Base-by-base conservation (phyloP, 2,888 invertebrate species). In the Lutraria lutraria region DNA sequence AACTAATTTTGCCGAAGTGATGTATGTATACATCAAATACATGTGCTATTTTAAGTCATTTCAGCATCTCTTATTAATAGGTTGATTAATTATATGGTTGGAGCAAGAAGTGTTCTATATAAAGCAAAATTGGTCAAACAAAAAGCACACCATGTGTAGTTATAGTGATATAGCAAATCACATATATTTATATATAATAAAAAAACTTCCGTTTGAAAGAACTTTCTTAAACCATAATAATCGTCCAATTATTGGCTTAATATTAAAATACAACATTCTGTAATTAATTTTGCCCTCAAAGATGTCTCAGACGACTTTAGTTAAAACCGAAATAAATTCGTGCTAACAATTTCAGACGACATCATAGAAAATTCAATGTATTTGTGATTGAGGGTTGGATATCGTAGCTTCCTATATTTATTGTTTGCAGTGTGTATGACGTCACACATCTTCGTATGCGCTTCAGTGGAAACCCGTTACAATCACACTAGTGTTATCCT, bases 341-440 rank as follows among this genome's bases (percentile, higher is more conserved):
- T 68, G 25, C n/a, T 68, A n/a, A 68, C n/a, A n/a, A 25, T 25
- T 68, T 53, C 34, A 81, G 52, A 34, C 54, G 54, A 25, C 25
- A 25, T 53, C 10, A 52, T 54, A 76, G 76, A 76, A 76, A 76
- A 29, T 72, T 72, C 72, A 72, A 72, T 72, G 76, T 34, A 31
- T 76, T 76, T 2, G 34, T 76, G 76, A 76, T 76, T 76, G 31
- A 72, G 76, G 76, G 29, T 76, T 76, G 34, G 76, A 34, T 25
- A 34, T 76, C 72, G 54, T 76, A 76, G 72, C 84, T 76, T 85
- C 79, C 85, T 85, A 85, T 85, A 85, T 85, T 84, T 91, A 91
- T 91, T 91, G 91, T 91, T 91, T 90, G 91, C 91, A 89, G 89
- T 87, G 53, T 56, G 63, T 72, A 90, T 91, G 91, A 91, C 91